Conservation (phyloP, 2,888 invertebrate genomes). For the Lacanobia oleracea region DNA sequence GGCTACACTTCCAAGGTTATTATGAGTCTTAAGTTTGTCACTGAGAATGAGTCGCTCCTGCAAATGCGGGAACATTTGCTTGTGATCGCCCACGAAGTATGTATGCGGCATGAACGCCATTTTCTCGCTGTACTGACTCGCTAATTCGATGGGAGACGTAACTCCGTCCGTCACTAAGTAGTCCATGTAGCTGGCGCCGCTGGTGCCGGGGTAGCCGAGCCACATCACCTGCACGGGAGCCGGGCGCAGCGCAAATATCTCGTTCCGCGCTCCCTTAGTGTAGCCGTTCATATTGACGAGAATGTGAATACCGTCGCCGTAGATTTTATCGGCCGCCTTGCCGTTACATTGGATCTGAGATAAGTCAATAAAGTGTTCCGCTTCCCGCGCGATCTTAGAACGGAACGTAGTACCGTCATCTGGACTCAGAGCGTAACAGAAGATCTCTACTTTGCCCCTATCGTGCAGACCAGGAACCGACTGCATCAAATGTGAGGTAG, state of each 20-base stretch:
- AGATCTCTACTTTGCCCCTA: conserved; percentile 96
- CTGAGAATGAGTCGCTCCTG: conserved; percentile 97
- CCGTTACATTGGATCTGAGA: conserved; percentile 98
- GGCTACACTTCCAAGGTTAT: conserved; percentile 91
- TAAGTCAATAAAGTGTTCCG: conserved; percentile 99
- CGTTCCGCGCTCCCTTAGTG: conserved; percentile 99
- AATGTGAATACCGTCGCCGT: conserved; percentile 98
- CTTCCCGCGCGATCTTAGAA: conserved; percentile 97
- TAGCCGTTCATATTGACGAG: conserved; percentile 99
- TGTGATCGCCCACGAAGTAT: conserved; percentile 99
- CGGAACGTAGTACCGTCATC: conserved; percentile 99
- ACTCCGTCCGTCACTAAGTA: conserved; percentile 99
- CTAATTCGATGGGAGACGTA: conserved; percentile 97
- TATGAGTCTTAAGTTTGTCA: conserved; percentile 92
- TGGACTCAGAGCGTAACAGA: conserved; percentile 97
- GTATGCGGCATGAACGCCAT: conserved; percentile 99
- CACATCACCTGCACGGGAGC: conserved; percentile 99
- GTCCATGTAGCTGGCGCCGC: conserved; percentile 99
- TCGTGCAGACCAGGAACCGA: conserved; percentile 99
- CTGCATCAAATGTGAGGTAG: conserved; percentile 99
- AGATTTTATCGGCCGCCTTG: conserved; percentile 99
- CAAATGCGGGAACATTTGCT: conserved; percentile 99
- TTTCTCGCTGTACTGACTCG: conserved; percentile 98
- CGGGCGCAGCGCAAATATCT: conserved; percentile 98
- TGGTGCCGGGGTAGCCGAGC: conserved; percentile 99